phyloP scores from a whole-genome alignment of 1,140 invertebrate genomes.

The Homalodisca vitripennis region DNA sequence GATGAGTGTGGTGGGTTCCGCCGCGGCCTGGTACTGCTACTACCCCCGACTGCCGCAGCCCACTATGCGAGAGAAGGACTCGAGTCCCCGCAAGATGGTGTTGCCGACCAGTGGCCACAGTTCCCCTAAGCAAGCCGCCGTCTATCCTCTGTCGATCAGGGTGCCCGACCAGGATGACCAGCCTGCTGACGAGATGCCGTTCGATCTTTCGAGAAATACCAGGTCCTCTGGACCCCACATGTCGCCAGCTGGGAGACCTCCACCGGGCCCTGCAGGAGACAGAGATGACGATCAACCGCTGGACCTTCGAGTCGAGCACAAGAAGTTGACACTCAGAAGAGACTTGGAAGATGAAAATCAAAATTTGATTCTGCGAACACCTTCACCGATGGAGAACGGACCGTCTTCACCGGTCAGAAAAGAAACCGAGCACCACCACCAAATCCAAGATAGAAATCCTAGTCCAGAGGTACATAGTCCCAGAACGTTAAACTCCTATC shows the following conservation, averaged over 20 bases:
- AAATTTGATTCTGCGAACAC: conserved; percentile 59
- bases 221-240: conserved; percentile 47
- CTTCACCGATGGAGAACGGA: conserved; percentile 50
- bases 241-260: conserved; percentile 49
- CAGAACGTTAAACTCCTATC: conserved; percentile 29
- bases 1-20: conserved; percentile 44
- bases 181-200: conserved; percentile 52
- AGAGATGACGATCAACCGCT: conserved; percentile 70
- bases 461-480: conserved; percentile 29
- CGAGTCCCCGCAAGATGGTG: conserved; percentile 72
- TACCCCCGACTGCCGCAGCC: conserved; percentile 39
- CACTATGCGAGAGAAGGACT: conserved; percentile 76
- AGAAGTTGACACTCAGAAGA: conserved; percentile 55
- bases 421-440: conserved; percentile 27
- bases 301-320: conserved; percentile 78
- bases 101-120: conserved; percentile 52
- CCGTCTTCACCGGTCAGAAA: conserved; percentile 44
- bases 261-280: conserved; percentile 48
- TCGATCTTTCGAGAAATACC: conserved; percentile 56
- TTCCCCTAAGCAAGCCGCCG: conserved; percentile 68
- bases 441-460: conserved; percentile 20
- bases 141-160: conserved; percentile 63
- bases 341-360: conserved; percentile 73
- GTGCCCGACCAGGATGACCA: conserved; percentile 48
- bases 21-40: conserved; percentile 44